These are phyloP conservation scores for Acleris cristana DNA, from an alignment of 2,888 invertebrate species.

Conservation along the genomic window DNA sequence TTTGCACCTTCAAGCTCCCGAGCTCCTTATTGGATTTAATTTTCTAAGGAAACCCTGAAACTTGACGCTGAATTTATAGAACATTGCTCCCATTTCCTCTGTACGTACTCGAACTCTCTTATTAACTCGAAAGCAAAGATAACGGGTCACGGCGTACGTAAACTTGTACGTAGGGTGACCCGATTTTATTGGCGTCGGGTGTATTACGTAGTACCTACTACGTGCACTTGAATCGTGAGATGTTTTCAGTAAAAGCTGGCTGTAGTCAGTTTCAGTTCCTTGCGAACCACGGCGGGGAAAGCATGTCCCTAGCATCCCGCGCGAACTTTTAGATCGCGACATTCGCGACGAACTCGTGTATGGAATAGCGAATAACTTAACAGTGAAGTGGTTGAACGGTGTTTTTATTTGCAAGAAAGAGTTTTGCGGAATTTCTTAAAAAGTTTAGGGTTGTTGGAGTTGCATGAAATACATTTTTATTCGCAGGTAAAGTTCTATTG, in stretches of 20 bases:
- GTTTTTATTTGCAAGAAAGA: too few species aligned
- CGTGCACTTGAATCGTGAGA: constrained; percentile 17
- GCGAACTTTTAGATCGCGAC: constrained; percentile 23
- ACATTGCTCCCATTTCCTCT: too few species aligned
- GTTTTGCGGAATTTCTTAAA: neutral
- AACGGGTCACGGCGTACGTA: neutral
- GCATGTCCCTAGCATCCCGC: constrained; percentile 50
- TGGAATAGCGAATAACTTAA: neutral
- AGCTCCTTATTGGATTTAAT: too few species aligned
- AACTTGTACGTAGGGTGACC: neutral
- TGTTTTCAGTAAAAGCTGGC: constrained; percentile 35
- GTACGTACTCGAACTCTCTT: too few species aligned
- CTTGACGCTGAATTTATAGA: too few species aligned
- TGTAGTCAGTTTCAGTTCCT: constrained; percentile 62
- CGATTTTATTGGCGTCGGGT: neutral
- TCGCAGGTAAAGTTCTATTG: too few species aligned
- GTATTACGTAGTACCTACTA: neutral
- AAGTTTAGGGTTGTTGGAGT: too few species aligned
- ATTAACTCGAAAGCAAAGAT: too few species aligned
- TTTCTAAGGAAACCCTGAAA: too few species aligned
- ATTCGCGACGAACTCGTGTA: constrained; percentile 7
- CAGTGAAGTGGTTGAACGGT: too few species aligned
- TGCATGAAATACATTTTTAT: too few species aligned
- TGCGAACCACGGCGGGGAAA: constrained; percentile 56
- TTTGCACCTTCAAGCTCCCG: too few species aligned